A percentile compares a stretch with the other conserved stretches of the same genome.
These are phyloP conservation scores for Craterocephalus amniculus DNA, from an alignment of 2,797 vertebrate genomes.

Conservation along the genomic window DNA sequence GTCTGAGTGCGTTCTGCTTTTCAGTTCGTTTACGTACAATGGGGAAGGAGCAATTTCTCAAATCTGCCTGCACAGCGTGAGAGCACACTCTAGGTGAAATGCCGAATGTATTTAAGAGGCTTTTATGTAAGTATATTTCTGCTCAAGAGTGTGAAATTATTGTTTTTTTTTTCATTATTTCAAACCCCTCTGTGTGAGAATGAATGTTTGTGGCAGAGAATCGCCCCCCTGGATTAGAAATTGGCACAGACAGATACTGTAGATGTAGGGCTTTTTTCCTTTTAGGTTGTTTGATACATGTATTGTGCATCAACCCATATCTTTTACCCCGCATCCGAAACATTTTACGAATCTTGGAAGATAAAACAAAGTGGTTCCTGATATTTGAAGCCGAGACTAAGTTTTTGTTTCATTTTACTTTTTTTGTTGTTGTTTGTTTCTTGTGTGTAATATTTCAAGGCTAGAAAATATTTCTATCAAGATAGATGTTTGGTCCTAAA, in stretches of 20 bases:
- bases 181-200: conserved; percentile 26
- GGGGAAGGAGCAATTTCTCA: conserved; percentile 48
- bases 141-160: conserved; percentile 20
- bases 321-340: conserved; percentile 16
- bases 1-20: conserved; percentile 50
- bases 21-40: conserved; percentile 54
- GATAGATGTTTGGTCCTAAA: conserved; percentile 37
- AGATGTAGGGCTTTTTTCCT: conserved; percentile 26
- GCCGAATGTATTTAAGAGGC: conserved; percentile 27
- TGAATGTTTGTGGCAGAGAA: conserved; percentile 41
- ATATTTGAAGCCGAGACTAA: not conserved
- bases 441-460: conserved; percentile 15
- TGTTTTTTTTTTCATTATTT: conserved; percentile 28
- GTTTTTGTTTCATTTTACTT: not conserved
- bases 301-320: conserved; percentile 15
- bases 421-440: conserved; percentile 1
- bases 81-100: conserved; percentile 29
- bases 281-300: conserved; percentile 35
- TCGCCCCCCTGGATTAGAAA: conserved; percentile 31
- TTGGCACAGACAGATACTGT: not conserved
- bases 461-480: conserved; percentile 17
- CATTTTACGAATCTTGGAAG: conserved; percentile 28
- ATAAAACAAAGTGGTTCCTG: not conserved
- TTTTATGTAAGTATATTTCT: conserved; percentile 27
- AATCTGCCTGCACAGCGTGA: conserved; percentile 28